Evolutionary conservation across 2,113 vertebrate genomes (phyloP).

Genomic region (Bubo bubo): DNA sequence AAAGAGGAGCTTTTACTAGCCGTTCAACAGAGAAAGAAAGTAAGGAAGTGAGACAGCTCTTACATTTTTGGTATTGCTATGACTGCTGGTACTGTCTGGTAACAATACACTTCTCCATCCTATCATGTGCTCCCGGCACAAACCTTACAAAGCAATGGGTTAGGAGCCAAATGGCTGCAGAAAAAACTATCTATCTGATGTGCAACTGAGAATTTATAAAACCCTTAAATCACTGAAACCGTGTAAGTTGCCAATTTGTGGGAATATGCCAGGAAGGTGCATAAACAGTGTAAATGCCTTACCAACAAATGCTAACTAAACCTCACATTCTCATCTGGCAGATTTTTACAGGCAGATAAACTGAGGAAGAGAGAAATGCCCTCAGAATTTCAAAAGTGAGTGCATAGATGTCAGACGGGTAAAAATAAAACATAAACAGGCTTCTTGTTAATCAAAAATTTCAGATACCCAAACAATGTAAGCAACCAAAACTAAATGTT

Average conservation of each 20-base stretch:
- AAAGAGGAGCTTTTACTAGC: neutral
- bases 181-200: neutral
- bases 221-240: neutral
- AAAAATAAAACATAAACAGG: neutral
- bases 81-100: neutral
- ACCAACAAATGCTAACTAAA: neutral
- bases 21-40: neutral
- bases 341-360: neutral
- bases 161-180: neutral
- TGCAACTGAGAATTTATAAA: neutral
- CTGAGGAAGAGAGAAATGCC: neutral
- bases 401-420: neutral
- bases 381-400: neutral
- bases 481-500: neutral
- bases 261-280: neutral
- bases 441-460: neutral
- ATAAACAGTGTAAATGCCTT: neutral
- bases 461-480: neutral
- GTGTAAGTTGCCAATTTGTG: neutral
- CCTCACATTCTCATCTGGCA: neutral
- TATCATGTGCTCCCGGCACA: neutral
- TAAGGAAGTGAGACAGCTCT: neutral
- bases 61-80: neutral
- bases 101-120: rapidly evolving
- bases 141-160: neutral